phyloP scores from a whole-genome alignment of 2,888 invertebrate species.

The Drosophila parthenogenetica region DNA sequence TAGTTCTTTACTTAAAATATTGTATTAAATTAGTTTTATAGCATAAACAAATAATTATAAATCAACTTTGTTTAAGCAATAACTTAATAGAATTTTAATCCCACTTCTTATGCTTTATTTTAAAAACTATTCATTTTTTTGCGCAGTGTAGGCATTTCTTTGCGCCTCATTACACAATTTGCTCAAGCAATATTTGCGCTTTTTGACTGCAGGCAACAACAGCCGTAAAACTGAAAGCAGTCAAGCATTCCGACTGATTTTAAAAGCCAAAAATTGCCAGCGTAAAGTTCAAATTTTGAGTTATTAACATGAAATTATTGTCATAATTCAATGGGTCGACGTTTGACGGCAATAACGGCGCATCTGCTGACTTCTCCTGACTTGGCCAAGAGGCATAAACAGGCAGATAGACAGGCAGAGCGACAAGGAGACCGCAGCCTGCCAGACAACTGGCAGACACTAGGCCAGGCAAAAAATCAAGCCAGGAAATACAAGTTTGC shows the following conservation, averaged over 20 bases:
- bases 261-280: slow-evolving; percentile 34
- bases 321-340: slow-evolving; percentile 58
- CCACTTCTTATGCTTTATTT: neutral
- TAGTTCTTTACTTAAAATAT: too few species aligned
- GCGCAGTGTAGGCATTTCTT: slow-evolving; percentile 24
- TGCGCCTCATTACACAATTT: slow-evolving; percentile 58
- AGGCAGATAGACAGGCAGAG: slow-evolving; percentile 16
- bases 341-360: slow-evolving; percentile 37
- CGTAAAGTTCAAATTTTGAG: slow-evolving; percentile 53
- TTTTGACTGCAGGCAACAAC: slow-evolving; percentile 6
- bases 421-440: slow-evolving; percentile 19
- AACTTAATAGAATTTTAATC: neutral
- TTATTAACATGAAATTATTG: slow-evolving; percentile 59
- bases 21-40: too few species aligned
- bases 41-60: too few species aligned
- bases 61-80: too few species aligned
- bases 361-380: slow-evolving; percentile 33
- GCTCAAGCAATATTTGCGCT: slow-evolving; percentile 3
- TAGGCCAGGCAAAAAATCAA: slow-evolving; percentile 28
- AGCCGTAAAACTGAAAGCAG: slow-evolving; percentile 25
- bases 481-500: slow-evolving; percentile 61
- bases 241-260: slow-evolving; percentile 4
- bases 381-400: slow-evolving; percentile 13
- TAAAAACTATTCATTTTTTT: neutral
- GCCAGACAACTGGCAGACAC: slow-evolving; percentile 35